phyloP scores from a whole-genome alignment of 37 sponge, comb jelly and placozoan genomes.

The Geodia barretti region DNA sequence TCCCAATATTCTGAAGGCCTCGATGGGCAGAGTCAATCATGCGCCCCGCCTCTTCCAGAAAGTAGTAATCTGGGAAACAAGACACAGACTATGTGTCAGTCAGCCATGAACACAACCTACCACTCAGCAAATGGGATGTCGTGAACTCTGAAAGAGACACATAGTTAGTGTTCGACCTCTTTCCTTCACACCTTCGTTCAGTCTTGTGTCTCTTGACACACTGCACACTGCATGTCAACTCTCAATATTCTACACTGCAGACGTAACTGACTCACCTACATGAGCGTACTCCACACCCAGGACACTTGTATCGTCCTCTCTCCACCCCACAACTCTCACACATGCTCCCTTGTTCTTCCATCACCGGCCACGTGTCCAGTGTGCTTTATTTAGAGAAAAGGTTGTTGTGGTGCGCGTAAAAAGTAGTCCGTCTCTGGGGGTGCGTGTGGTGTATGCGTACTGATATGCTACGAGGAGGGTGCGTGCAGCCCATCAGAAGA shows the following conservation, averaged over 20 bases:
- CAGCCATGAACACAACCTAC: constrained; percentile 13
- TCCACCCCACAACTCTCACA: background rate
- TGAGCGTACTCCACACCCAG: constrained; percentile 38
- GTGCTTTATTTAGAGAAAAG: too few relatives aligned
- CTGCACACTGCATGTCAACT: constrained; percentile 17
- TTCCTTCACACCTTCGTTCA: constrained; percentile 40
- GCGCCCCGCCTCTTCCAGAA: constrained; percentile 69
- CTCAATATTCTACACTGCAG: background rate
- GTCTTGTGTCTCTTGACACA: constrained; percentile 73
- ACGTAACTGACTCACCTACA: constrained; percentile 43
- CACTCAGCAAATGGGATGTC: constrained; percentile 59
- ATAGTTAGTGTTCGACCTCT: constrained; percentile 46
- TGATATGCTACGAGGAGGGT: too few relatives aligned
- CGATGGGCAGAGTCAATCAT: constrained; percentile 31
- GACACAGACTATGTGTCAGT: background rate
- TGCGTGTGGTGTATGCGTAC: too few relatives aligned
- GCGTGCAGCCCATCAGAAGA: too few relatives aligned
- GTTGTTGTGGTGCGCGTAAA: too few relatives aligned
- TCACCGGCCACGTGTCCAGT: too few relatives aligned
- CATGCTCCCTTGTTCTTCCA: too few relatives aligned
- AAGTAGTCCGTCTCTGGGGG: too few relatives aligned
- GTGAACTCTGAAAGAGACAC: constrained; percentile 53
- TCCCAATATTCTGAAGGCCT: background rate
- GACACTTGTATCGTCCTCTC: constrained; percentile 16
- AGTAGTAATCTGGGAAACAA: constrained; percentile 57